These are phyloP conservation scores for Toxotes jaculatrix DNA, from an alignment of 2,113 vertebrate species.

Conservation along the genomic window DNA sequence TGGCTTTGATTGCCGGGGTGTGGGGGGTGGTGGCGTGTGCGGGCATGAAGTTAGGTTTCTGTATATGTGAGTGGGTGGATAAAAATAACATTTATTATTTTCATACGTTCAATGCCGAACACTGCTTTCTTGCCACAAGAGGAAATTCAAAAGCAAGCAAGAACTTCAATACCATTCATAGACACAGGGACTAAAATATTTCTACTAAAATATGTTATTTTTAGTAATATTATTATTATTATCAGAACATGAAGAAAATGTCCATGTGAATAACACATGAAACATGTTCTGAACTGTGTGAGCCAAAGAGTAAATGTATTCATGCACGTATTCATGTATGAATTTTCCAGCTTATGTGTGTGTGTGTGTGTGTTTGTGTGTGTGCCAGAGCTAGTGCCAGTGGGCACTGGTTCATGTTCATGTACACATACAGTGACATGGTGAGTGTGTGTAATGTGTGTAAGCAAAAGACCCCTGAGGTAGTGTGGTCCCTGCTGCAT, in stretches of 20 bases:
- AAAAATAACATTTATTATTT: conserved; percentile 70
- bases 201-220: background rate
- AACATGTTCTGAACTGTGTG: conserved; percentile 46
- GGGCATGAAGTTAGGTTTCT: conserved; percentile 55
- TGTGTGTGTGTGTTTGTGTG: conserved; percentile 28
- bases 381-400: background rate
- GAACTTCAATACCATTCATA: background rate
- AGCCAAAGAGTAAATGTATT: conserved; percentile 57
- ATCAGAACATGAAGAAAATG: background rate
- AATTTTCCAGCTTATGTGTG: conserved; percentile 18
- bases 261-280: background rate
- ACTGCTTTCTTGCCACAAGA: background rate
- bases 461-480: conserved; percentile 31
- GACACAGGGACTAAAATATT: background rate
- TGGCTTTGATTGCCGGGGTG: background rate
- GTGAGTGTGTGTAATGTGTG: conserved; percentile 26
- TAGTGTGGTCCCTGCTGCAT: conserved; percentile 31
- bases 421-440: conserved; percentile 19
- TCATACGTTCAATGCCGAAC: conserved; percentile 41
- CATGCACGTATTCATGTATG: background rate
- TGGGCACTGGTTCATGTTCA: conserved; percentile 29
- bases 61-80: conserved; percentile 56
- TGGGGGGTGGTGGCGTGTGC: conserved; percentile 14
- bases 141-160: conserved; percentile 40
- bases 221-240: background rate